Evolutionary conservation across 2,888 invertebrate species (phyloP), one percentile per base, ranked within the genome.

Genomic region (Heliconius charithonia): DNA sequence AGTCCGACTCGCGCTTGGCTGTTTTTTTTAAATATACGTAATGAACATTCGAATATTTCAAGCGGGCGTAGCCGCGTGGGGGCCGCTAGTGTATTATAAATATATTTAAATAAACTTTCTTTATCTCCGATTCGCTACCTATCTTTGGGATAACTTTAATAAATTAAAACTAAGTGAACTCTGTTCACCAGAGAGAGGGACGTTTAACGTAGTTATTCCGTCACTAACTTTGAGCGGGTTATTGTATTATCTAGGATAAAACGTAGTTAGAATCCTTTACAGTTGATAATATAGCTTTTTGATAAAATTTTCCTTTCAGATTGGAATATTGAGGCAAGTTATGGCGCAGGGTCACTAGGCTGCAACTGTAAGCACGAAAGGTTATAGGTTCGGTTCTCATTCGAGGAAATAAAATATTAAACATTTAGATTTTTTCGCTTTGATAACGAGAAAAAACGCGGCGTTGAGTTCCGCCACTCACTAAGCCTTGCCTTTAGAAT

Each of bases 221-320:
- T 51, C 45, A 71, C 63, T 29, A 51, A 45, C 71, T 76, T 76
- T 71, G 76, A 76, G n/a, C 70, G 51, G 62, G 45, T 63, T 63
- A 76, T 76, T 76, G 19, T 63, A 65, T 76, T 76, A 71, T 27
- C 32, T 6, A n/a, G n/a, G n/a, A 71, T 76, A 71, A 63, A 63
- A 71, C n/a, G 29, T 63, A 27, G 62, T 70, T 63, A 76, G 12
- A 62, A 70, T 45, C 63, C 70, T 29, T 63, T 70, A 22, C 9
- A 9, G 22, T 12, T 29, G 7, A 56, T 22, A 71, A 71, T 71
- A 56, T 22, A 71, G 12, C 41, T 71, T 71, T 37, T 32, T 32
- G 4, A 66, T 32, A 66, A 66, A 13, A 51, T 51, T 51, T 7
- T 19, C 51, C 51, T 51, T 51, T 59, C 10, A 59, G 59, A n/a